Evolutionary conservation across 2,797 vertebrate genomes (phyloP).

Genomic region (Phalloptychus januarius): DNA sequence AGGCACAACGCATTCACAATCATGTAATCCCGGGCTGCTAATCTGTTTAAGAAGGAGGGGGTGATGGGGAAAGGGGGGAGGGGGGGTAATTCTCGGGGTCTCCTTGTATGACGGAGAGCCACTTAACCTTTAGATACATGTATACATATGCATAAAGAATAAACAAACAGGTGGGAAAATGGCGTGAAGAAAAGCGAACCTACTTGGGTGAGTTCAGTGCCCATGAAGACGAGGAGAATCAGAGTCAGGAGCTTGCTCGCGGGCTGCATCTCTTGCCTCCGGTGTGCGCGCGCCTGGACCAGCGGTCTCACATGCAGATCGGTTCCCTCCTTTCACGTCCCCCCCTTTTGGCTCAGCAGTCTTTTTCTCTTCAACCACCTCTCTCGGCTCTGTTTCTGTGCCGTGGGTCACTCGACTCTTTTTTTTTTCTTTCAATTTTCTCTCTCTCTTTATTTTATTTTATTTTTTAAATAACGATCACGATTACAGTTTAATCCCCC

Average conservation of each 20-base stretch:
- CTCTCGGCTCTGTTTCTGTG: conserved; percentile 43
- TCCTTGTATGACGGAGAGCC: conserved; percentile 5
- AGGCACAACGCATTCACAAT: conserved; percentile 60
- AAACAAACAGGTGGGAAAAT: conserved; percentile 61
- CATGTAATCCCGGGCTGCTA: conserved; percentile 74
- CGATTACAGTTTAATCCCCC: conserved; percentile 50
- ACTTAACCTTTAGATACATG: conserved; percentile 42
- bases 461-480: neutral
- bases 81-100: conserved; percentile 61
- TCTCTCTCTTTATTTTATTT: neutral
- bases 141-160: neutral
- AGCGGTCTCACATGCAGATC: conserved; percentile 88
- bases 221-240: conserved; percentile 93
- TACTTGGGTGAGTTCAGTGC: conserved; percentile 99
- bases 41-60: conserved; percentile 60
- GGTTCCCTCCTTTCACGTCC: conserved; percentile 69
- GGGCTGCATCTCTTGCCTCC: conserved; percentile 91
- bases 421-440: neutral
- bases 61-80: too few relatives aligned
- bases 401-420: conserved; percentile 42
- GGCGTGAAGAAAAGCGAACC: conserved; percentile 74
- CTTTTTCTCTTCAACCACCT: conserved; percentile 42
- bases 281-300: conserved; percentile 75
- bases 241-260: conserved; percentile 93
- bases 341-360: conserved; percentile 61